Percentiles rank a stretch among this genome's conserved stretches.
phyloP scores from a whole-genome alignment of 53 echinoderm and acorn worm genomes.

The Hippasteria phrygiana region DNA sequence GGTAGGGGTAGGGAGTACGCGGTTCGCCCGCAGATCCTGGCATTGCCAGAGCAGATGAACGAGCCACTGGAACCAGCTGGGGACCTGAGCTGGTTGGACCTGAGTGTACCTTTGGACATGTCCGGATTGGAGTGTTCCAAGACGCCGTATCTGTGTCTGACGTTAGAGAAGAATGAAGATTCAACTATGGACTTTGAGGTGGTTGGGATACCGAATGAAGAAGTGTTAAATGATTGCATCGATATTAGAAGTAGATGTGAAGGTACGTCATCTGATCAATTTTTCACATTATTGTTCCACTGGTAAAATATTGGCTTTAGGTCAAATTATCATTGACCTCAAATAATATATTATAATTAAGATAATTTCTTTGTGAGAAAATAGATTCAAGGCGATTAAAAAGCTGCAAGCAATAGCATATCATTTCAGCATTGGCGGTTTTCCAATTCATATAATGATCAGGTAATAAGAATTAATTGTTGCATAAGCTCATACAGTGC shows the following conservation, averaged over 20 bases:
- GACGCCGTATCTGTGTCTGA: conserved; percentile 78
- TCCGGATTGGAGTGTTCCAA: conserved; percentile 75
- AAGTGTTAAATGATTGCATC: conserved; percentile 82
- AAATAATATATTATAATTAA: too few relatives aligned
- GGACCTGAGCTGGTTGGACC: conserved; percentile 36
- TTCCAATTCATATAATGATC: too few relatives aligned
- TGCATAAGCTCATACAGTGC: too few relatives aligned
- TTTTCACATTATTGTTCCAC: too few relatives aligned
- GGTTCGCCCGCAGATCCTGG: conserved; percentile 51
- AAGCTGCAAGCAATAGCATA: too few relatives aligned
- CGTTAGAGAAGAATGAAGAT: conserved; percentile 72
- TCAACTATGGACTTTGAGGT: conserved; percentile 81
- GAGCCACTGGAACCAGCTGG: conserved; percentile 36
- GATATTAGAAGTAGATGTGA: conserved; percentile 48
- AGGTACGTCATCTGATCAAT: conserved; percentile 7
- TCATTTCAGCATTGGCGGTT: too few relatives aligned
- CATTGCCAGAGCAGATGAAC: conserved; percentile 54
- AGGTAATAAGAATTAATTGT: too few relatives aligned
- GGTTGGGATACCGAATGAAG: conserved; percentile 76
- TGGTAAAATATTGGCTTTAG: too few relatives aligned
- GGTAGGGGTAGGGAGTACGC: conserved; percentile 63
- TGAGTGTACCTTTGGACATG: conserved; percentile 73
- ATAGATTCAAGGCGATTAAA: too few relatives aligned
- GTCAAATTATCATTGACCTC: too few relatives aligned
- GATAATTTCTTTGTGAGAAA: too few relatives aligned